Conservation (phyloP, 2,888 invertebrate genomes). For the Loripinus fragilis region DNA sequence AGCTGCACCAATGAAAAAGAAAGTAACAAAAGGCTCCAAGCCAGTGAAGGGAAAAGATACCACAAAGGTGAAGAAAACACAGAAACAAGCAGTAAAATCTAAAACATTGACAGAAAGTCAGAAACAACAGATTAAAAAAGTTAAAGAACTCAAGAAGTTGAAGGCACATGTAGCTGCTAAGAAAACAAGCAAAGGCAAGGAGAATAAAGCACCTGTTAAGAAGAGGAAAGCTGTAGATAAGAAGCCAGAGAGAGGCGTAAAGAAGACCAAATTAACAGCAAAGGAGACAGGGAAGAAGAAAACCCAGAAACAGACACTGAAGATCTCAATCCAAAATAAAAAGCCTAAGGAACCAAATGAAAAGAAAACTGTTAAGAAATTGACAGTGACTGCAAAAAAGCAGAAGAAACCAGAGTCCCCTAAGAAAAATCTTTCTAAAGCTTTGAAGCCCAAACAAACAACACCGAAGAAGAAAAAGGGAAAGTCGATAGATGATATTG, state of each 20-base stretch:
- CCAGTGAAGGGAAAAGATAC: conserved; percentile 8
- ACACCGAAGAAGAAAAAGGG: conserved; percentile 3
- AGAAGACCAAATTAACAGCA: background rate
- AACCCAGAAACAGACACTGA: background rate
- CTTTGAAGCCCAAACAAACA: conserved; percentile 5
- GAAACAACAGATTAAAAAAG: background rate
- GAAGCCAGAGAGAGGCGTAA: background rate
- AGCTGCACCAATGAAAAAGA: background rate
- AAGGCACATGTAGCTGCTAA: conserved; percentile 16
- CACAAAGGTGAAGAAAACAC: background rate
- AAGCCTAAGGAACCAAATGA: background rate
- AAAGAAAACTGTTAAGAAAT: background rate
- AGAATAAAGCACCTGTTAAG: conserved; percentile 16
- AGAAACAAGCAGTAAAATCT: background rate
- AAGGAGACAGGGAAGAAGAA: background rate
- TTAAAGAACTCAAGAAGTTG: conserved; percentile 20
- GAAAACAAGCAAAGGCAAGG: background rate
- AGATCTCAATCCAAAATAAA: background rate
- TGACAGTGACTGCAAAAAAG: background rate
- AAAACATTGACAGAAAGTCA: conserved; percentile 3
- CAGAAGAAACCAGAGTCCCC: background rate
- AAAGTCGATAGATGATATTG: conserved; percentile 11
- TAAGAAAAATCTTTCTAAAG: background rate
- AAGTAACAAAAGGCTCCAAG: background rate
- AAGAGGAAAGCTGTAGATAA: conserved; percentile 34